Conservation (phyloP, 2,797 vertebrate genomes). For the Sebastes hubbsi region DNA sequence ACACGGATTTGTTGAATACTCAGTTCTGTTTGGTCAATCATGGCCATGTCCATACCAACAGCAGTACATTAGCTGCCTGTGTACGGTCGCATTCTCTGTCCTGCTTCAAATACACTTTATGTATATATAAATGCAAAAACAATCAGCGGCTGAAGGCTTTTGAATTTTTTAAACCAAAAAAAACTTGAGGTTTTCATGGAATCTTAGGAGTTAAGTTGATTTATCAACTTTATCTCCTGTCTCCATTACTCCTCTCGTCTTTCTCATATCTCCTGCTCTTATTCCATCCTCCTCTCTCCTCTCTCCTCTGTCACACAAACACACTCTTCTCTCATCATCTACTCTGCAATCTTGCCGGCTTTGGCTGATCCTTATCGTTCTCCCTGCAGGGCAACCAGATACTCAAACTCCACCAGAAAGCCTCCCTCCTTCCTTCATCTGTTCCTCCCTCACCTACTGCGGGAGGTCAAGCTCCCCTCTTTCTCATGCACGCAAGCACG, state of each 20-base stretch:
- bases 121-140: neutral
- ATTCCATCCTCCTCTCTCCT: neutral
- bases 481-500: neutral
- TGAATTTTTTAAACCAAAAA: neutral
- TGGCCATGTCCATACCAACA: neutral
- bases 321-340: neutral
- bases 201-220: too few species aligned
- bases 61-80: neutral
- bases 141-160: neutral
- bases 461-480: conserved; percentile 33
- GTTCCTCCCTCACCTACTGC: conserved; percentile 43
- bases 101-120: neutral
- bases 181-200: neutral
- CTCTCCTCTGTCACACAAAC: neutral
- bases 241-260: neutral
- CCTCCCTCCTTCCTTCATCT: conserved; percentile 42
- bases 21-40: too few species aligned
- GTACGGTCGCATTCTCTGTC: neutral
- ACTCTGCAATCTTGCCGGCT: conserved; percentile 2
- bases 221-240: neutral
- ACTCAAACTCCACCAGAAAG: conserved; percentile 26
- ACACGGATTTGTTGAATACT: too few species aligned
- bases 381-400: conserved; percentile 58
- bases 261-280: neutral
- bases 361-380: conserved; percentile 46